Conservation (phyloP, 2,888 invertebrate genomes). For the Torymus aiolomorphi region DNA sequence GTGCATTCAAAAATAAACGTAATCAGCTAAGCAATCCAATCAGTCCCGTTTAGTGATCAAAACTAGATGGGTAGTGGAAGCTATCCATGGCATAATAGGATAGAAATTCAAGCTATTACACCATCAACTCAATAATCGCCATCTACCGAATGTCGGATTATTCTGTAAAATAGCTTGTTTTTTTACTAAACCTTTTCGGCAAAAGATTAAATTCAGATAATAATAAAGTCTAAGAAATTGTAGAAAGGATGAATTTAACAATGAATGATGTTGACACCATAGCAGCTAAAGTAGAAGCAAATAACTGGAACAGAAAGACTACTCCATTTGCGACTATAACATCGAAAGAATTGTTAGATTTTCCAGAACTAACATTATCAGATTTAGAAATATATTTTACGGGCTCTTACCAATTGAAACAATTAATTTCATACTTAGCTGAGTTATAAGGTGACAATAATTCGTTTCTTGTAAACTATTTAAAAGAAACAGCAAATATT, state of each 20-base stretch:
- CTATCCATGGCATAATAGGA: too few species aligned
- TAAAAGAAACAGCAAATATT: conserved; percentile 3
- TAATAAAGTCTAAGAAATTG: neutral
- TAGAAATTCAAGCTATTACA: too few species aligned
- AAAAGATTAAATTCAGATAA: too few species aligned
- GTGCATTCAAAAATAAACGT: neutral
- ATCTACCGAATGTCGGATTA: conserved; percentile 4
- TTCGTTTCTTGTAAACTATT: neutral
- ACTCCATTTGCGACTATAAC: neutral
- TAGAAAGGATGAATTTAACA: too few species aligned
- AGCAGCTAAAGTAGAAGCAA: neutral
- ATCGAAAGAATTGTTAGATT: neutral
- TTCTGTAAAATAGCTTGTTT: conserved; percentile 5
- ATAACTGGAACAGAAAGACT: neutral
- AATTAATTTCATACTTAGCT: too few species aligned
- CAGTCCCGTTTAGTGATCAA: conserved; percentile 1
- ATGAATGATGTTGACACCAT: neutral
- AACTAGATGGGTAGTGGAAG: too few species aligned
- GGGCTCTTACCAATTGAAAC: neutral
- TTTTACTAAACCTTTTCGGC: neutral
- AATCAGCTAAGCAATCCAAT: conserved; percentile 3
- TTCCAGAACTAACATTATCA: neutral
- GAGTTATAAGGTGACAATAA: neutral
- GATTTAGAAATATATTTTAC: neutral
- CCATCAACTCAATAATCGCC: too few species aligned